Evolutionary conservation across 2,888 invertebrate genomes (phyloP), one percentile per base, ranked within the genome.

Genomic region (Lottia scabra): DNA sequence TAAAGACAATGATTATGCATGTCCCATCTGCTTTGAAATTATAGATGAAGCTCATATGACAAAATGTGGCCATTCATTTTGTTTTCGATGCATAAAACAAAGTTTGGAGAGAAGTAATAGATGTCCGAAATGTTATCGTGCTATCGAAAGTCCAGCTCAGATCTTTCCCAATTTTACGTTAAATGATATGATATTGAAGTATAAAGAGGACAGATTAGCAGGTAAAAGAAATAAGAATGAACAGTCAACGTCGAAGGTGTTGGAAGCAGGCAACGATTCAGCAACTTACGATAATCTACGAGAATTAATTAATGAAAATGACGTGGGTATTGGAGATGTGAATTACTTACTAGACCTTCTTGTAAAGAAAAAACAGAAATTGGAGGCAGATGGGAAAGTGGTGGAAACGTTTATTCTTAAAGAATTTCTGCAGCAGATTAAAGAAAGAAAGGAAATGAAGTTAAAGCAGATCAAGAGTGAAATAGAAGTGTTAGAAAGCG

Each of bases 41-140:
- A 95, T 97, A 75, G 94, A 94, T 80, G 96, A 96, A 89, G 96
- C 97, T 0, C 94, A 96, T 89, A 95, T 97, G 85, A 96, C 96
- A 0, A 93, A 94, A 80, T 97, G 97, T 90, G 97, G 97, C 0
- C 97, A 97, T 88, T 96, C 96, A 1, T 97, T 95, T 91, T 97
- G 97, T 90, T 38, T 38, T 38, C 38, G 38, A 38, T 38, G 97
- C 89, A 95, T 97, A 67, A 90, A 91, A 26, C 92, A 92, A 79
- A 92, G 93, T 2, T 90, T 95, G 56, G 93, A 94, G 83, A 90
- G 91, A 2, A 92, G 91, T 74, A 92, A 93, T 73, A 91, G 94
- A 65, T 97, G 96, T 88, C 96, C 96, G 1, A 95, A 95, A 88
- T 97, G 96, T 88, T 94, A 94, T 82, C 93, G 93, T 16, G 91